Base-by-base conservation (phyloP, 2,797 vertebrate species). In the Sebastes hubbsi region DNA sequence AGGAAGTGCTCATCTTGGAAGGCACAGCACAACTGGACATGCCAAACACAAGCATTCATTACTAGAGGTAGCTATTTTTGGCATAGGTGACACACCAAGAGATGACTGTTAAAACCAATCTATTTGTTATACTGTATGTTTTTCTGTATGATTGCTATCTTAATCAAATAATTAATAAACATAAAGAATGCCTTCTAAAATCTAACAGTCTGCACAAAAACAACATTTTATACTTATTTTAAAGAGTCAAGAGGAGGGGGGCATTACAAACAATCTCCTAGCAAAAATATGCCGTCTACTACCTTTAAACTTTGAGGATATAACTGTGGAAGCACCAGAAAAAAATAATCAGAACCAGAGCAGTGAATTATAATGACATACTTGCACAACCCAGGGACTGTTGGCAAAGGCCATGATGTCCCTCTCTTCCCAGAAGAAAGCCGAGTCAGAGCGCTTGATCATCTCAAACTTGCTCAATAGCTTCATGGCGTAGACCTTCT, bases 341-440 rank as follows among this genome's bases (percentile, higher is more conserved):
- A 16, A 8, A 29, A 52, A n/a, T 10, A 13, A n/a, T 36, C 46
- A 58, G 20, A 11, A 54, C n/a, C 24, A 27, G 6, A 68, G 4
- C 13, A 32, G 20, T 22, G 30, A 46, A 24, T 61, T 61, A 6
- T 18, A 73, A 64, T 27, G 29, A 78, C 90, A 87, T 95, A 99
- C 99, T 97, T 99, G 98, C 83, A 99, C 98, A 20, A 99, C 97
- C 99, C 99, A 99, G 0, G 99, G 98, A 86, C 99, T 99, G 93
- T 99, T 97, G 65, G 98, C 95, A 2, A 99, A 99, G 61, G 99
- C 99, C 99, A 99, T 99, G 88, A 99, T 99, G 92, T 99, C 98
- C 89, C 99, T 97, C 86, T 99, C 99, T 90, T 99, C 98, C 99
- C 99, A 99, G 95, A 99, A 99, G 94, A 99, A 99, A 75, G 99